Evolutionary conservation across 2,888 invertebrate species (phyloP).

Genomic region (Drosophila atroscutellata): DNA sequence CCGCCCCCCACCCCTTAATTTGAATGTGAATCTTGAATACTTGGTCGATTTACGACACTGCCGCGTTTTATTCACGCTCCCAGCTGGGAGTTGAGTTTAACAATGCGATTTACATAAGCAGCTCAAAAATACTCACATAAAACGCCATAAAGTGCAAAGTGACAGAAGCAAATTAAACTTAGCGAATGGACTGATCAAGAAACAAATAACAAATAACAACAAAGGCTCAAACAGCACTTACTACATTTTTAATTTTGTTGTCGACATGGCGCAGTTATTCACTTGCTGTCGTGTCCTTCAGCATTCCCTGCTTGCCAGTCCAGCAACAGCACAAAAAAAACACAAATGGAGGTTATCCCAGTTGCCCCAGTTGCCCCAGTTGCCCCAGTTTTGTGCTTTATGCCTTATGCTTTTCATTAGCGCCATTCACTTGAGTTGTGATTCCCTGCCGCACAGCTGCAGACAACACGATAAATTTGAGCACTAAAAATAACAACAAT

Average conservation of each 20-base stretch:
- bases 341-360: slow-evolving; percentile 20
- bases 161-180: slow-evolving; percentile 64
- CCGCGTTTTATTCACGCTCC: slow-evolving; percentile 33
- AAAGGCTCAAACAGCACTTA: slow-evolving; percentile 2
- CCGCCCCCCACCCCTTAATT: slow-evolving; percentile 1
- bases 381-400: slow-evolving; percentile 45
- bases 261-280: slow-evolving; percentile 15
- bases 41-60: slow-evolving; percentile 6
- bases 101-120: slow-evolving; percentile 75
- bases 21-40: slow-evolving; percentile 1
- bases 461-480: slow-evolving; percentile 34
- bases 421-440: slow-evolving; percentile 66
- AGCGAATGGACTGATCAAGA: neutral
- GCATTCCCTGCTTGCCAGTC: neutral
- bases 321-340: neutral
- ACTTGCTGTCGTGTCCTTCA: slow-evolving; percentile 32
- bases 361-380: slow-evolving; percentile 17
- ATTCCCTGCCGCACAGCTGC: slow-evolving; percentile 41
- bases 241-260: slow-evolving; percentile 33
- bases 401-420: slow-evolving; percentile 69
- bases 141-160: slow-evolving; percentile 67
- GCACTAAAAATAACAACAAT: slow-evolving; percentile 14
- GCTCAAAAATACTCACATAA: slow-evolving; percentile 62
- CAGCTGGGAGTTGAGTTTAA: slow-evolving; percentile 46
- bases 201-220: neutral